These are phyloP conservation scores for Ochlodes sylvanus DNA, from an alignment of 2,888 invertebrate species.

Conservation along the genomic window DNA sequence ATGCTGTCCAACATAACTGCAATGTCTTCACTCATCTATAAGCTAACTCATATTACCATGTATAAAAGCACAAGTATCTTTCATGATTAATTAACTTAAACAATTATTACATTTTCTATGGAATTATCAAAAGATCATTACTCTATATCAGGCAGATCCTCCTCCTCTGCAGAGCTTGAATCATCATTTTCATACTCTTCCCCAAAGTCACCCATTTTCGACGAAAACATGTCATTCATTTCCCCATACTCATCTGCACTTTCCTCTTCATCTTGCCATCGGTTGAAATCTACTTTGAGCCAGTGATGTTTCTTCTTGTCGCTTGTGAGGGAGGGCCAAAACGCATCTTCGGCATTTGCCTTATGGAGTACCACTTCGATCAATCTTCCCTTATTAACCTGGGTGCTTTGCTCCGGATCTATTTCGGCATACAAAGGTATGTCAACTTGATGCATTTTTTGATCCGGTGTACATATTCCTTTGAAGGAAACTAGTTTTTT, in stretches of 20 bases:
- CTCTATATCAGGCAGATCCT: conserved; percentile 88
- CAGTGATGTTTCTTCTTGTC: conserved; percentile 96
- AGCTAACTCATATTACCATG: conserved; percentile 19
- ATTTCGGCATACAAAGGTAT: conserved; percentile 94
- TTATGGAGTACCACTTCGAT: conserved; percentile 89
- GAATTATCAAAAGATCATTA: conserved; percentile 54
- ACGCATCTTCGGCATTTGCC: conserved; percentile 88
- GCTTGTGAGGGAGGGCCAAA: conserved; percentile 94
- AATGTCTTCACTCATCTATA: background rate
- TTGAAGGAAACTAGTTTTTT: conserved; percentile 90
- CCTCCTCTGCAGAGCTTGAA: conserved; percentile 91
- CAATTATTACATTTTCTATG: conserved; percentile 20
- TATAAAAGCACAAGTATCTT: conserved; percentile 30
- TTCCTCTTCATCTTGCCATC: conserved; percentile 98
- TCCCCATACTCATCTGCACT: conserved; percentile 89
- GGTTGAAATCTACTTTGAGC: conserved; percentile 98
- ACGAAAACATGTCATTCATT: conserved; percentile 69
- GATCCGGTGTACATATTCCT: conserved; percentile 93
- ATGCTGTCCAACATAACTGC: conserved; percentile 3
- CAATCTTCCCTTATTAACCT: conserved; percentile 88
- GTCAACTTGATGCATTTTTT: conserved; percentile 93
- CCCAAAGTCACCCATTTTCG: conserved; percentile 63
- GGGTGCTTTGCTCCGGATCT: conserved; percentile 90
- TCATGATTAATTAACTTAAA: conserved; percentile 19
- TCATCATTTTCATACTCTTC: conserved; percentile 79